Conservation (phyloP, 2,113 vertebrate genomes). For the Stigmatopora nigra region DNA sequence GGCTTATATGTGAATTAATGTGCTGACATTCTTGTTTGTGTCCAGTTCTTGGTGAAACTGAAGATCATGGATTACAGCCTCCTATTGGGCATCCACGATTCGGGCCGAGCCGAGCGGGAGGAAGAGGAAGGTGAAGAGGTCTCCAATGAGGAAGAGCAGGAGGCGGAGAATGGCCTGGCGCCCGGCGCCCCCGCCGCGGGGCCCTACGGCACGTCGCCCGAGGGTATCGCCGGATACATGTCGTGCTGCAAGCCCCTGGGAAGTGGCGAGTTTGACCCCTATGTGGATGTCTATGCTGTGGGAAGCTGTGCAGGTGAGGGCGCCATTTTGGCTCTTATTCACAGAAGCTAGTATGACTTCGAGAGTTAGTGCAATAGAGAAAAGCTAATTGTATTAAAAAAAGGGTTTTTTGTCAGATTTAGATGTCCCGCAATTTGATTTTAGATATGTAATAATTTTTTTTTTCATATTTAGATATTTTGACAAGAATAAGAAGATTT, state of each 20-base stretch:
- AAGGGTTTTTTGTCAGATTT: too few species aligned
- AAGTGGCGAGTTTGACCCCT: slow-evolving; percentile 82
- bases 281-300: slow-evolving; percentile 82
- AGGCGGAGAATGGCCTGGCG: slow-evolving; percentile 67
- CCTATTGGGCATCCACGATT: slow-evolving; percentile 84
- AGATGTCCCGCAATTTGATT: too few species aligned
- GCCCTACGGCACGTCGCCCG: slow-evolving; percentile 81
- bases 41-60: slow-evolving; percentile 80
- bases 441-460: too few species aligned
- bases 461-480: too few species aligned
- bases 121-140: slow-evolving; percentile 74
- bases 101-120: slow-evolving; percentile 76
- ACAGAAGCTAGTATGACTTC: too few species aligned
- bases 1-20: too few species aligned
- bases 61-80: slow-evolving; percentile 95
- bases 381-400: too few species aligned
- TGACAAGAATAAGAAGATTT: too few species aligned
- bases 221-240: slow-evolving; percentile 83
- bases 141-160: slow-evolving; percentile 74
- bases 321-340: too few species aligned
- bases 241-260: slow-evolving; percentile 78
- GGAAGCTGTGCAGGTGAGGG: slow-evolving; percentile 73
- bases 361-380: too few species aligned
- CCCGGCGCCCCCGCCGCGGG: slow-evolving; percentile 53
- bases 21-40: not conserved